Evolutionary conservation across 2,113 vertebrate genomes (phyloP).

Genomic region (Hydrochoerus hydrochaeris): DNA sequence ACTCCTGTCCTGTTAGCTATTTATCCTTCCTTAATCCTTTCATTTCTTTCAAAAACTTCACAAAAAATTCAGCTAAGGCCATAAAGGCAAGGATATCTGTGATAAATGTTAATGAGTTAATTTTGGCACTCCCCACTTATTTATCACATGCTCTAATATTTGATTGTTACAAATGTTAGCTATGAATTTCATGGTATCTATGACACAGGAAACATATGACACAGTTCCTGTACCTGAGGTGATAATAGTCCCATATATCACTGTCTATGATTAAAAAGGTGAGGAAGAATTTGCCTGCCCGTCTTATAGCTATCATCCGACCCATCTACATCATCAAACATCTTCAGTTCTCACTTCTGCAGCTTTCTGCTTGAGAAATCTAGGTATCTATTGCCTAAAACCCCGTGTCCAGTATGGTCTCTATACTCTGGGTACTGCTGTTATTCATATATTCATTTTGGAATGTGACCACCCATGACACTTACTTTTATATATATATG

Average conservation of each 20-base stretch:
- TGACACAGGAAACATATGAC: background rate
- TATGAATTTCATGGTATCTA: background rate
- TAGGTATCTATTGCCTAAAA: background rate
- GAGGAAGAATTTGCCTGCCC: background rate
- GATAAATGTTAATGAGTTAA: background rate
- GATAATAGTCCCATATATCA: background rate
- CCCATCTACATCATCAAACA: background rate
- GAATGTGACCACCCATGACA: conserved; percentile 59
- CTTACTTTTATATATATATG: background rate
- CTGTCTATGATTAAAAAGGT: background rate
- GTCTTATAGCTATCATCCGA: background rate
- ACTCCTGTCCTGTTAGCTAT: background rate
- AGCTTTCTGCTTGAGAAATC: background rate
- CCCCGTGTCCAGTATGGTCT: background rate
- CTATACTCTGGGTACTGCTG: background rate
- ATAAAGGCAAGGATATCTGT: background rate
- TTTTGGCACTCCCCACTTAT: background rate
- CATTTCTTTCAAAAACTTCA: conserved; percentile 30
- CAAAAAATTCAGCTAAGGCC: background rate
- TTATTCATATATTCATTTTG: conserved; percentile 33
- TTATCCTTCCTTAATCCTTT: background rate
- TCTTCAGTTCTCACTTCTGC: background rate
- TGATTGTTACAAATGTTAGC: background rate
- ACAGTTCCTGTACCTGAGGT: background rate
- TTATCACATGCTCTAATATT: background rate